Evolutionary conservation across 2,888 invertebrate genomes (phyloP).

Genomic region (Harpalus rufipes): DNA sequence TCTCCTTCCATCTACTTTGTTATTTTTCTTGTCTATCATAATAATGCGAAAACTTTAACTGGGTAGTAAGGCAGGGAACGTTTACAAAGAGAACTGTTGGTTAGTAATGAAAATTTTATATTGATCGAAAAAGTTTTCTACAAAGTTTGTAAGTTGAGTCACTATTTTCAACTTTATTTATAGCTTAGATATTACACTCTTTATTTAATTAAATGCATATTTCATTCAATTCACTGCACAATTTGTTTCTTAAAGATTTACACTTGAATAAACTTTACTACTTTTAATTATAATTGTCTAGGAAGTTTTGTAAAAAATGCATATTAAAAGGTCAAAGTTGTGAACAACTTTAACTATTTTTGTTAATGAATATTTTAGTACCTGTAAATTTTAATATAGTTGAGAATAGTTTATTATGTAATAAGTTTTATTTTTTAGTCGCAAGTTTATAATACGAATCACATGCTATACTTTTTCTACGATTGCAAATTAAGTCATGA

Average conservation of each 20-base stretch:
- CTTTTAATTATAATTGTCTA: neutral
- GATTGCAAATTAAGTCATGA: no score
- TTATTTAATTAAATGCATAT: conserved; percentile 7
- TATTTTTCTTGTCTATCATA: neutral
- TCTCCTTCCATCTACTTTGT: neutral
- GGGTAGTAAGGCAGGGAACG: neutral
- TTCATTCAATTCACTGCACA: neutral
- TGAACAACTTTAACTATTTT: no score
- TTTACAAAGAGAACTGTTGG: neutral
- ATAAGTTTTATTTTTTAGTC: no score
- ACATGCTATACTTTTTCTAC: no score
- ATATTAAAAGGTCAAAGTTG: no score
- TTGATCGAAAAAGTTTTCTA: neutral
- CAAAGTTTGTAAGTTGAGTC: neutral
- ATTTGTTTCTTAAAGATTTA: neutral
- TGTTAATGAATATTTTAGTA: no score
- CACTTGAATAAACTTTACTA: neutral
- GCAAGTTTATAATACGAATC: no score
- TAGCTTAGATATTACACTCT: neutral
- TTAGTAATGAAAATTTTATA: conserved; percentile 3
- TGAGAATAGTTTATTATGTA: no score
- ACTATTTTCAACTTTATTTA: neutral
- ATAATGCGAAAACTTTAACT: neutral
- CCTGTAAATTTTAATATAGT: no score
- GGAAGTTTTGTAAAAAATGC: no score